Conservation (phyloP, 92 coral and sea anemone species). For the Pocillopora grandis region DNA sequence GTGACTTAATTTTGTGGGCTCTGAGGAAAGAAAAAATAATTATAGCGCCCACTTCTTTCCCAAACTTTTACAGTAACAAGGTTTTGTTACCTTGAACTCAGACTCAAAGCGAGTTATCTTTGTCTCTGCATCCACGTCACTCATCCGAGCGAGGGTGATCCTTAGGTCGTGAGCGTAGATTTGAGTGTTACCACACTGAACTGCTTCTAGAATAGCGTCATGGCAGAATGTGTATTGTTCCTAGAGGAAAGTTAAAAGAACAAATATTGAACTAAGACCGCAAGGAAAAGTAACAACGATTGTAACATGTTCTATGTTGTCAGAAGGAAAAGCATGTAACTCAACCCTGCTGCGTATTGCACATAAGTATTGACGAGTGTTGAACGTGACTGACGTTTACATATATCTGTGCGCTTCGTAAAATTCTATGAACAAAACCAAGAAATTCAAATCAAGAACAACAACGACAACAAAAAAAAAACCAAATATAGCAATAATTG, state of each 20-base stretch:
- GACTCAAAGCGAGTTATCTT: slow-evolving; percentile 80
- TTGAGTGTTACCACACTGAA: slow-evolving; percentile 98
- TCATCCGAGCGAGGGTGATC: slow-evolving; percentile 80
- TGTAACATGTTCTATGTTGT: neutral
- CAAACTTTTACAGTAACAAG: no score
- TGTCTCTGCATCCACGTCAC: slow-evolving; percentile 55
- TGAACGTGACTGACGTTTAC: no score
- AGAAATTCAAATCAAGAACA: no score
- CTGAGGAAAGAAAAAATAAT: no score
- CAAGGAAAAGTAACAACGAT: neutral
- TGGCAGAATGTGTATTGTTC: slow-evolving; percentile 98
- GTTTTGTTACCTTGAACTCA: slow-evolving; percentile 80
- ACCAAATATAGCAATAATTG: neutral
- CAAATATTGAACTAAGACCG: neutral
- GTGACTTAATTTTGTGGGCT: no score
- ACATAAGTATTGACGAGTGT: no score
- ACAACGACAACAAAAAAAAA: no score
- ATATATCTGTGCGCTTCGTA: no score
- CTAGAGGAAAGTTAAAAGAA: slow-evolving; percentile 32
- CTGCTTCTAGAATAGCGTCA: slow-evolving; percentile 88
- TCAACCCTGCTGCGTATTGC: no score
- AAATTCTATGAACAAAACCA: no score
- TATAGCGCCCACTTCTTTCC: no score
- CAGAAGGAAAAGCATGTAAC: no score
- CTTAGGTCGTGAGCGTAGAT: slow-evolving; percentile 94